phyloP scores from a whole-genome alignment of 2,888 invertebrate species.

The Macaria liturata region DNA sequence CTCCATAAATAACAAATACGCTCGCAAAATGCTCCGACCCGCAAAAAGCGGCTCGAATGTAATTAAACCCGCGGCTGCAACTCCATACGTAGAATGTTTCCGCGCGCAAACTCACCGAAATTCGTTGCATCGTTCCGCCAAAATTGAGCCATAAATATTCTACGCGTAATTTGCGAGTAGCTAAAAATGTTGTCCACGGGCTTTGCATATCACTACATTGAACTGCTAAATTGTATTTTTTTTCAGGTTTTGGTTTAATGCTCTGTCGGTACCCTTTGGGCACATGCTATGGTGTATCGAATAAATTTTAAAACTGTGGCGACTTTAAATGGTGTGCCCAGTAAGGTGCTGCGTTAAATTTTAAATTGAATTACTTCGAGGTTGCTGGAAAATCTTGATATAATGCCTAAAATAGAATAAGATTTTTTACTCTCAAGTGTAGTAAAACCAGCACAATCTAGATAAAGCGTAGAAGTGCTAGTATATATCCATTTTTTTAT shows the following conservation, averaged over 20 bases:
- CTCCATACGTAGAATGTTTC: conserved; percentile 58
- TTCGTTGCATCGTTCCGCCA: conserved; percentile 60
- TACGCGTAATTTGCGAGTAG: conserved; percentile 68
- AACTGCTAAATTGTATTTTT: conserved; percentile 22
- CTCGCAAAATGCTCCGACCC: conserved; percentile 53
- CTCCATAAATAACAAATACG: conserved; percentile 69
- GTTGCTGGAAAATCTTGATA: too few relatives aligned
- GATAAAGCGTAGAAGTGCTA: too few relatives aligned
- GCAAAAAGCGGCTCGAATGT: conserved; percentile 46
- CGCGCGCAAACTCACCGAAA: conserved; percentile 53
- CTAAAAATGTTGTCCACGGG: conserved; percentile 39
- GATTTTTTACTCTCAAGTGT: too few relatives aligned
- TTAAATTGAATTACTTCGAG: too few relatives aligned
- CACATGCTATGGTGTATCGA: conserved; percentile 24
- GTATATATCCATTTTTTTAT: too few relatives aligned
- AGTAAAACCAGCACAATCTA: too few relatives aligned
- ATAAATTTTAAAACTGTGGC: conserved; percentile 29
- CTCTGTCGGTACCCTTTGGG: conserved; percentile 20
- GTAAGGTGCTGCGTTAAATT: too few relatives aligned
- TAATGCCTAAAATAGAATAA: too few relatives aligned
- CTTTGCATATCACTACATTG: conserved; percentile 62
- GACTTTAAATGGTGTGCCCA: not conserved
- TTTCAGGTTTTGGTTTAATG: conserved; percentile 35
- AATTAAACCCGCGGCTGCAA: conserved; percentile 66
- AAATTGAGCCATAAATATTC: conserved; percentile 80